phyloP scores from a whole-genome alignment of 2,888 invertebrate species.

The Smittia sp. region DNA sequence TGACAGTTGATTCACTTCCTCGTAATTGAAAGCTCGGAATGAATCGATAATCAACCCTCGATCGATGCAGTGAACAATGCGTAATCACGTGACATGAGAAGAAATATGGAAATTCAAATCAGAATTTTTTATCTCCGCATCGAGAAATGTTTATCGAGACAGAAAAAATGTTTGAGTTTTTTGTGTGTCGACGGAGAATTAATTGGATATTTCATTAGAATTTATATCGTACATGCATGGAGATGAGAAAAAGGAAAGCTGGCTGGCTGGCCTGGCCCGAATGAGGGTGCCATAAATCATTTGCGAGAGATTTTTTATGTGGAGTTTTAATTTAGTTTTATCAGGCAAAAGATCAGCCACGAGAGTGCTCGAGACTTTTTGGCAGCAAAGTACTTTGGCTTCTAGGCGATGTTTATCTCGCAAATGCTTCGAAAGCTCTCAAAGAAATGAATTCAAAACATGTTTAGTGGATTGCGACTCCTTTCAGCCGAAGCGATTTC shows the following conservation, averaged over 20 bases:
- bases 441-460: slow-evolving; percentile 5
- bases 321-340: background rate
- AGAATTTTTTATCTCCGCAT: slow-evolving; percentile 9
- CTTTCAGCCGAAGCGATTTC: background rate
- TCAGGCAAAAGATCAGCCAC: background rate
- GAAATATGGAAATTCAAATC: slow-evolving; percentile 10
- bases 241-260: no score
- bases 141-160: background rate
- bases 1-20: background rate
- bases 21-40: background rate
- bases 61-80: background rate
- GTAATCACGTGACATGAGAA: slow-evolving; percentile 16
- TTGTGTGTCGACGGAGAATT: background rate
- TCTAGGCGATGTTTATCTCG: no score
- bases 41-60: slow-evolving; percentile 11
- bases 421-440: no score
- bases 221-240: background rate
- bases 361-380: no score
- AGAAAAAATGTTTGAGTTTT: slow-evolving; percentile 5
- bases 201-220: slow-evolving; percentile 21
- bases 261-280: background rate
- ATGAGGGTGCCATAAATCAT: slow-evolving; percentile 17
- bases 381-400: no score
- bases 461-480: background rate
- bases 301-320: background rate